phyloP scores from a whole-genome alignment of 53 echinoderm and acorn worm species.

The Luidia sarsii region DNA sequence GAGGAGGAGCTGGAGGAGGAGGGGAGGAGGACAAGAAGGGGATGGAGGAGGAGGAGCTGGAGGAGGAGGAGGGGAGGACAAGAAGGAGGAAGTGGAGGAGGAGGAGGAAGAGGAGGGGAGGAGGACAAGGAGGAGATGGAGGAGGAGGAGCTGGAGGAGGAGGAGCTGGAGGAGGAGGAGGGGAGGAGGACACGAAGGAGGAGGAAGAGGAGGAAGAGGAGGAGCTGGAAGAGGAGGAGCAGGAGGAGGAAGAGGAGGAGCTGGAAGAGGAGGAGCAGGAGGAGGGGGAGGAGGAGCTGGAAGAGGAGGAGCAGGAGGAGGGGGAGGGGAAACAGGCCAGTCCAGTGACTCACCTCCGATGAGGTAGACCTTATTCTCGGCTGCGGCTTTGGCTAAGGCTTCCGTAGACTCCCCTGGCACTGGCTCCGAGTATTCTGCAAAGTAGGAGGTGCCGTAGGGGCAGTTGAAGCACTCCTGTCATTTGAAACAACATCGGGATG shows the following conservation, averaged over 20 bases:
- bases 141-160: neutral
- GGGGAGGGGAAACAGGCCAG: neutral
- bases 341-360: conserved; percentile 74
- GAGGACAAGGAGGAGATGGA: neutral
- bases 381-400: conserved; percentile 76
- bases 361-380: conserved; percentile 77
- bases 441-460: conserved; percentile 92
- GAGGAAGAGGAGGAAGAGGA: too few species aligned
- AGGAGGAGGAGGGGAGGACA: too few species aligned
- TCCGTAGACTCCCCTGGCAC: conserved; percentile 86
- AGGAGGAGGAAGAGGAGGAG: neutral
- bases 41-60: too few species aligned
- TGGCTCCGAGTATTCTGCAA: conserved; percentile 87
- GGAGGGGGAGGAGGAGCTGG: too few species aligned
- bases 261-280: too few species aligned
- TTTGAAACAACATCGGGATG: too few species aligned
- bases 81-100: too few species aligned
- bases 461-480: conserved; percentile 99
- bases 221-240: neutral
- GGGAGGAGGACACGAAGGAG: too few species aligned
- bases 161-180: neutral
- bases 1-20: too few species aligned
- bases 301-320: neutral
- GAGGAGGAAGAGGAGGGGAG: too few species aligned
- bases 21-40: too few species aligned